phyloP scores from a whole-genome alignment of 2,113 vertebrate species.

The Equus przewalskii region DNA sequence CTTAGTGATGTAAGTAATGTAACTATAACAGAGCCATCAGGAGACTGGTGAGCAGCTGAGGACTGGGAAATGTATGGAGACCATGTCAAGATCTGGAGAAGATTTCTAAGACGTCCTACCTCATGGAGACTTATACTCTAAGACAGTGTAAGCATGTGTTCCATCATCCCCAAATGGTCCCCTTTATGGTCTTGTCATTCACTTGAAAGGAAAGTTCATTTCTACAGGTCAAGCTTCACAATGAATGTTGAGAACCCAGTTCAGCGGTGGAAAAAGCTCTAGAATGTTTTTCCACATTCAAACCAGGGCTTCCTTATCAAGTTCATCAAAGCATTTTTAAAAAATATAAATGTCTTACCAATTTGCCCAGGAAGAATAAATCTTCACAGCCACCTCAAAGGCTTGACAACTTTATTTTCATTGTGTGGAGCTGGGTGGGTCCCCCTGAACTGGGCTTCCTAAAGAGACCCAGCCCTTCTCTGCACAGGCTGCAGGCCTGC shows the following conservation, averaged over 20 bases:
- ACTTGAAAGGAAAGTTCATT: slow-evolving; percentile 71
- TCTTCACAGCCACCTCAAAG: slow-evolving; percentile 83
- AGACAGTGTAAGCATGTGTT: neutral
- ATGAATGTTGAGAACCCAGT: slow-evolving; percentile 34
- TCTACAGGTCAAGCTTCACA: slow-evolving; percentile 58
- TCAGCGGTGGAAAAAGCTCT: slow-evolving; percentile 65
- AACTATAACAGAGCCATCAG: neutral
- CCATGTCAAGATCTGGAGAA: neutral
- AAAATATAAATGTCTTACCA: slow-evolving; percentile 80
- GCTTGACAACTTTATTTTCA: slow-evolving; percentile 83
- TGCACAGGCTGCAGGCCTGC: slow-evolving; percentile 74
- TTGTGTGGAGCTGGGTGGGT: slow-evolving; percentile 83
- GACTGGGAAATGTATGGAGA: neutral
- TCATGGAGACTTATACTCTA: neutral
- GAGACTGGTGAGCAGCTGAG: neutral
- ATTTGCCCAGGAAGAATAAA: slow-evolving; percentile 84
- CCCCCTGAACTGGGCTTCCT: slow-evolving; percentile 79
- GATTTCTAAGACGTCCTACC: neutral
- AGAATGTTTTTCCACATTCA: slow-evolving; percentile 78
- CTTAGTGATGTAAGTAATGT: neutral
- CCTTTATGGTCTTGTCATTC: slow-evolving; percentile 54
- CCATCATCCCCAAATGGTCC: neutral
- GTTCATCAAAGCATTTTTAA: slow-evolving; percentile 72
- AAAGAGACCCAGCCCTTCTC: slow-evolving; percentile 80
- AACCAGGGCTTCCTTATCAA: slow-evolving; percentile 79